Conservation (phyloP, 2,888 invertebrate genomes). For the Protonemura montana region DNA sequence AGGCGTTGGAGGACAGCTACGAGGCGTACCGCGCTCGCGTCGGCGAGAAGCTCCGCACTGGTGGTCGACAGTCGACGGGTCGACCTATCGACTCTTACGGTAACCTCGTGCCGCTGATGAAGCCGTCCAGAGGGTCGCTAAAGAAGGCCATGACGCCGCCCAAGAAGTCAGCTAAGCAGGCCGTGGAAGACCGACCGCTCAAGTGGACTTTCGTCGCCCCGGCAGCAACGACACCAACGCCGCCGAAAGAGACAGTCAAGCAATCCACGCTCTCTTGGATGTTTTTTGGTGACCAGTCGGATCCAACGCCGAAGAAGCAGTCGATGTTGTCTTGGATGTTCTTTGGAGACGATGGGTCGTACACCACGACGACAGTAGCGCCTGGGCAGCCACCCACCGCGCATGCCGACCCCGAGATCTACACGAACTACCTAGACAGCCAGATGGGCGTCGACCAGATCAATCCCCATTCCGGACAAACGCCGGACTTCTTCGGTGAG, state of each 20-base stretch:
- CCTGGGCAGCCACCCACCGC: not conserved
- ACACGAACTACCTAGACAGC: not conserved
- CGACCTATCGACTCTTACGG: not conserved
- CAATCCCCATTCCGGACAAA: no score
- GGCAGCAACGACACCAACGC: not conserved
- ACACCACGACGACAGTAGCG: not conserved
- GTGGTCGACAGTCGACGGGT: not conserved
- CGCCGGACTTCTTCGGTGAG: not conserved
- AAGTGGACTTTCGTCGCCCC: not conserved
- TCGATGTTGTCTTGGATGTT: not conserved
- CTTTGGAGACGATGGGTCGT: not conserved
- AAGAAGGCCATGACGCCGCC: not conserved
- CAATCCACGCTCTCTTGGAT: no score
- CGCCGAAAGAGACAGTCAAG: not conserved
- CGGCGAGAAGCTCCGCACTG: not conserved
- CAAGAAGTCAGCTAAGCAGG: not conserved
- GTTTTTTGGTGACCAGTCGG: no score
- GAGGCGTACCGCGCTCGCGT: not conserved
- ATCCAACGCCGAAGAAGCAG: not conserved
- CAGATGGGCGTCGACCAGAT: not conserved
- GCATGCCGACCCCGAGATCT: not conserved
- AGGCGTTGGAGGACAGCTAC: not conserved
- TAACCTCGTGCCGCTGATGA: not conserved
- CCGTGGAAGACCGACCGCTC: not conserved
- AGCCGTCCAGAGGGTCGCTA: not conserved